These are phyloP conservation scores for Cryptotermes secundus DNA, from an alignment of 1,140 invertebrate species.

Conservation along the genomic window DNA sequence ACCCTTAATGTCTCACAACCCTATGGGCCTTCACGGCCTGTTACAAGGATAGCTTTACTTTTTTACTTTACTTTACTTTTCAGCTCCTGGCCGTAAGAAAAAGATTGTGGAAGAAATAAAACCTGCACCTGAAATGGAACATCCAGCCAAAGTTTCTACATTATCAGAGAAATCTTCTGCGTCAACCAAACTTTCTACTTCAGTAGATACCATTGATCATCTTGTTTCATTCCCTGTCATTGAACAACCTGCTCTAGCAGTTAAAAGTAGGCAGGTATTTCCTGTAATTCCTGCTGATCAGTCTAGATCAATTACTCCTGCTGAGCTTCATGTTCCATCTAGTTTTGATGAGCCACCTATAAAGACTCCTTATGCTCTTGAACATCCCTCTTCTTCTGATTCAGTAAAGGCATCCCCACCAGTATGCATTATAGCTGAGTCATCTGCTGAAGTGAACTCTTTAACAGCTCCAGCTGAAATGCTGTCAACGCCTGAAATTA, in stretches of 20 bases:
- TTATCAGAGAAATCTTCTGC: background rate
- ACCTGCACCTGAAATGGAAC: background rate
- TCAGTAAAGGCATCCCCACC: background rate
- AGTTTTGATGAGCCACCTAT: background rate
- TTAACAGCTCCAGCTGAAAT: background rate
- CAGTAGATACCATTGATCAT: background rate
- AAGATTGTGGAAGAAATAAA: slow-evolving; percentile 7
- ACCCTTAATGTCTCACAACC: too few relatives aligned
- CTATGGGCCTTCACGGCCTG: too few relatives aligned
- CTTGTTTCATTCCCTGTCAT: too few relatives aligned
- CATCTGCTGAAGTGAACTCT: background rate
- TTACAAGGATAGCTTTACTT: too few relatives aligned
- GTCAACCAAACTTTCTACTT: background rate
- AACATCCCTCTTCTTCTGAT: background rate
- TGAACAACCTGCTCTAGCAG: too few relatives aligned
- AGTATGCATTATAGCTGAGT: background rate
- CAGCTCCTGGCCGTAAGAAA: background rate
- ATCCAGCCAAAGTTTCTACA: background rate
- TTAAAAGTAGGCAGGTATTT: background rate
- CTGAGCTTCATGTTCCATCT: background rate
- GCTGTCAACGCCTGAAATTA: background rate
- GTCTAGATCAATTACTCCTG: background rate
- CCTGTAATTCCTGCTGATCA: background rate
- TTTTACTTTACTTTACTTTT: too few relatives aligned
- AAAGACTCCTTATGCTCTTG: background rate